phyloP scores from a whole-genome alignment of 2,888 invertebrate genomes.

The Erpobdella octoculata region DNA sequence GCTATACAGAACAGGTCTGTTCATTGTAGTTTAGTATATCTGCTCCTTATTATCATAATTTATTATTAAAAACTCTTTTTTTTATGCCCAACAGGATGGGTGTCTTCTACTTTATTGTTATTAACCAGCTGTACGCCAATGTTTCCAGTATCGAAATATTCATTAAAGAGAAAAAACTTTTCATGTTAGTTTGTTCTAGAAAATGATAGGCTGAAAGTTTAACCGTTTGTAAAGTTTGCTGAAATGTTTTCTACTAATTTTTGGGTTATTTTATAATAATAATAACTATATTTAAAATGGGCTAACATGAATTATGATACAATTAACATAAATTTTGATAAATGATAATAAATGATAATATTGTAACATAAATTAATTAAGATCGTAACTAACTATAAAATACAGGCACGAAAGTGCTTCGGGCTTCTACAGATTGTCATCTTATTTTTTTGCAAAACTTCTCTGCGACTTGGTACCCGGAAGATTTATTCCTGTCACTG shows the following conservation, averaged over 20 bases:
- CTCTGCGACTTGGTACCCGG: constrained; percentile 35
- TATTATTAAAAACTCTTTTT: too few relatives aligned
- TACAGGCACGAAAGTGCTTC: constrained; percentile 33
- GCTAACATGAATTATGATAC: not conserved
- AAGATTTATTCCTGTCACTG: constrained; percentile 25
- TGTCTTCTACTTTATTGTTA: constrained; percentile 51
- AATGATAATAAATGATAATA: too few relatives aligned
- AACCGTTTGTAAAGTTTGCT: too few relatives aligned
- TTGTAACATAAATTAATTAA: too few relatives aligned
- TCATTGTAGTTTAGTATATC: too few relatives aligned
- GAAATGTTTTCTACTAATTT: too few relatives aligned
- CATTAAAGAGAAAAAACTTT: constrained; percentile 50
- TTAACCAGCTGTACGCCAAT: constrained; percentile 52
- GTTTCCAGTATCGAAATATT: constrained; percentile 51
- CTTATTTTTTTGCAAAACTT: constrained; percentile 34
- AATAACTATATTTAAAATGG: not conserved
- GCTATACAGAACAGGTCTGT: constrained; percentile 51
- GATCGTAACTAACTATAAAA: too few relatives aligned
- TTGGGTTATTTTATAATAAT: too few relatives aligned
- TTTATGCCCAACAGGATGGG: constrained; percentile 49
- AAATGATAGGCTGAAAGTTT: too few relatives aligned
- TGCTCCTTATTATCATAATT: too few relatives aligned
- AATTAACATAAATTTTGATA: too few relatives aligned
- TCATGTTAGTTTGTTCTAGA: constrained; percentile 52
- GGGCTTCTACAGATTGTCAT: constrained; percentile 33